Base-by-base conservation (phyloP, 2,888 invertebrate species). In the Oxytorus armatus region DNA sequence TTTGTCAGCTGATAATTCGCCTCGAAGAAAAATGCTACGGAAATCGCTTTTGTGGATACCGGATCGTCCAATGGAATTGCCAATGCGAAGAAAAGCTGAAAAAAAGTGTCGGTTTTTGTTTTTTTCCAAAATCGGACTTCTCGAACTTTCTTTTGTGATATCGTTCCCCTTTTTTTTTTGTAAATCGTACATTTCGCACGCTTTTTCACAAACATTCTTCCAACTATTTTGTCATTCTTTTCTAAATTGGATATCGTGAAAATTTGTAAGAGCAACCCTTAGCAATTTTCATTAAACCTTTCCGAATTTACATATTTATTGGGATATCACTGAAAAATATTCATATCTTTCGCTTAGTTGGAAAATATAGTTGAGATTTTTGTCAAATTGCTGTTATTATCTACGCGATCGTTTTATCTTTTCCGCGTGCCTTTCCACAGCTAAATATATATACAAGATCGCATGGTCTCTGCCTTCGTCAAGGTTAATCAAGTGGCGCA, bases 21-120 rank as follows among this genome's bases (percentile, higher is more conserved):
- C 88, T 96, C 96, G 87, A 96, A 95, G 92, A 96, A 96, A 88
- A 95, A 95, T 0, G 96, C 95, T 53, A 96, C 93, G 86, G 95
- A 96, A 0, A 95, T 94, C 89, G 95, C 94, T 85, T 95, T 94
- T 80, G 95, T 94, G 3, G 88, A 87, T 14, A 84, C 68, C 0
- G 94, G 94, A 18, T 95, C 92, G 86, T 95, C 95, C 25, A 96
- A 88, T 0, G 96, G 96, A 51, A 96, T 93, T 0, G 95, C 95
- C 80, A 96, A 93, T 0, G 96, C 95, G 14, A 95, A 90, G 87
- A 96, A 94, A 11, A 95, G 92, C 96, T 96, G 63, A 25, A 72
- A 55, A 29, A 21, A 10, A n/a, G n/a, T n/a, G n/a, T n/a, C n/a
- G n/a, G n/a, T n/a, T n/a, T n/a, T n/a, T n/a, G n/a, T n/a, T n/a